Conservation (phyloP, 2,113 vertebrate species). For the Petrocephalus microphthalmus region DNA sequence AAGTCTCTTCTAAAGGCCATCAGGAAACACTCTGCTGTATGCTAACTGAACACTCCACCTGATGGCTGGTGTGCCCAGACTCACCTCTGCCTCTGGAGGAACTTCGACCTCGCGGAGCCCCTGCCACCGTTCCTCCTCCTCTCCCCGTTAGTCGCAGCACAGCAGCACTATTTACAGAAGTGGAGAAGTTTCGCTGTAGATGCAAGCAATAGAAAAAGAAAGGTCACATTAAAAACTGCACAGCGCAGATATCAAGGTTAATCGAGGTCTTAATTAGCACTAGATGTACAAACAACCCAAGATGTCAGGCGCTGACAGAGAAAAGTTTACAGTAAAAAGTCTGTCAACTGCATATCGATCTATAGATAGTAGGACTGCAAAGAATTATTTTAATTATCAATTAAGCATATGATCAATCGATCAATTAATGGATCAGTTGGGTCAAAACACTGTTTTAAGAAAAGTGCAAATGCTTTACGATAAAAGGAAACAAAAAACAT, state of each 20-base stretch:
- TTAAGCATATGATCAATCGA: too few relatives aligned
- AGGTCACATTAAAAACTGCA: not conserved
- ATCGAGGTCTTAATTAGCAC: too few relatives aligned
- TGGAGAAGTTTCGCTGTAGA: slow-evolving; percentile 96
- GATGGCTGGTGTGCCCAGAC: slow-evolving; percentile 25
- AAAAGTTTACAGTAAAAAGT: too few relatives aligned
- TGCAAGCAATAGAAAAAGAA: slow-evolving; percentile 21
- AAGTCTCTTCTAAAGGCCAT: not conserved
- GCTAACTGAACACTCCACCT: not conserved
- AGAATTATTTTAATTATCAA: too few relatives aligned
- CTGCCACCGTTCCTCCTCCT: slow-evolving; percentile 81
- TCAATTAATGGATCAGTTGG: too few relatives aligned
- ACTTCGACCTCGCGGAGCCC: slow-evolving; percentile 93
- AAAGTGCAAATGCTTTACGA: too few relatives aligned
- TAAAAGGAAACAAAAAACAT: too few relatives aligned
- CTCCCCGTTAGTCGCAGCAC: slow-evolving; percentile 85
- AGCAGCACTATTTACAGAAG: slow-evolving; percentile 97
- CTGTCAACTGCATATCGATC: too few relatives aligned
- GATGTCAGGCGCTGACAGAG: too few relatives aligned
- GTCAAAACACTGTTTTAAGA: too few relatives aligned
- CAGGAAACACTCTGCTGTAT: not conserved
- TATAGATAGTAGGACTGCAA: too few relatives aligned
- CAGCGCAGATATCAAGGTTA: not conserved
- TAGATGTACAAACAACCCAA: too few relatives aligned
- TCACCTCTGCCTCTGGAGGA: slow-evolving; percentile 95